Evolutionary conservation across 2,797 vertebrate species (phyloP).

Genomic region (Malurus leucopterus): DNA sequence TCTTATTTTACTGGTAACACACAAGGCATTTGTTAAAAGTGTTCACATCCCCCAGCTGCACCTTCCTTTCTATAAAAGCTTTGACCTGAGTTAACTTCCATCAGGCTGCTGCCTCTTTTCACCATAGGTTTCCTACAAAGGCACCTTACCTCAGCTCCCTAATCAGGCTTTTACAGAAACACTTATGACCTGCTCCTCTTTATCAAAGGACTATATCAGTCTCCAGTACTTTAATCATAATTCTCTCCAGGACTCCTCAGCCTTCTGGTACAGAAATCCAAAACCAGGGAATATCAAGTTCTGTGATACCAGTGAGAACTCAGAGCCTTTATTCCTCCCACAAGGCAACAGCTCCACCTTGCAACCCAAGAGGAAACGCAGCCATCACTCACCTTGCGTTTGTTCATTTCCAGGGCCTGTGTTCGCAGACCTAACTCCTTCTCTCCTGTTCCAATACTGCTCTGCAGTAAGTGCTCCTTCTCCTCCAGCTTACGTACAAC

Average conservation of each 20-base stretch:
- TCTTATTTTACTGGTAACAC: not conserved
- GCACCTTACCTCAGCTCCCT: not conserved
- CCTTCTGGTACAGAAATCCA: not conserved
- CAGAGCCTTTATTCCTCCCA: not conserved
- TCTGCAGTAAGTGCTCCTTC: conserved; percentile 94
- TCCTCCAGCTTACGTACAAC: conserved; percentile 95
- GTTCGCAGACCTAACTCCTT: conserved; percentile 89
- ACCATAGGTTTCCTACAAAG: not conserved
- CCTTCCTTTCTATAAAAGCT: not conserved
- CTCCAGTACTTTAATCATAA: not conserved
- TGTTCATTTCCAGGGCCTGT: conserved; percentile 96
- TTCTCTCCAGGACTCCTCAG: not conserved
- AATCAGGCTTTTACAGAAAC: not conserved
- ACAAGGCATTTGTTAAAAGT: not conserved
- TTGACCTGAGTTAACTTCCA: not conserved
- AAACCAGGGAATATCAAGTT: not conserved
- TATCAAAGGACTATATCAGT: not conserved
- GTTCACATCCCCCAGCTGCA: not conserved
- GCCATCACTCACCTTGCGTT: conserved; percentile 83
- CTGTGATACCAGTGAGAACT: not conserved
- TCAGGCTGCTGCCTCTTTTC: not conserved
- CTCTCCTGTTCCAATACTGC: conserved; percentile 91
- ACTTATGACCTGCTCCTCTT: not conserved
- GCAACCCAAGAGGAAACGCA: not conserved
- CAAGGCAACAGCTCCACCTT: not conserved